Conservation (phyloP, 2,888 invertebrate genomes). For the Noctua fimbriata region DNA sequence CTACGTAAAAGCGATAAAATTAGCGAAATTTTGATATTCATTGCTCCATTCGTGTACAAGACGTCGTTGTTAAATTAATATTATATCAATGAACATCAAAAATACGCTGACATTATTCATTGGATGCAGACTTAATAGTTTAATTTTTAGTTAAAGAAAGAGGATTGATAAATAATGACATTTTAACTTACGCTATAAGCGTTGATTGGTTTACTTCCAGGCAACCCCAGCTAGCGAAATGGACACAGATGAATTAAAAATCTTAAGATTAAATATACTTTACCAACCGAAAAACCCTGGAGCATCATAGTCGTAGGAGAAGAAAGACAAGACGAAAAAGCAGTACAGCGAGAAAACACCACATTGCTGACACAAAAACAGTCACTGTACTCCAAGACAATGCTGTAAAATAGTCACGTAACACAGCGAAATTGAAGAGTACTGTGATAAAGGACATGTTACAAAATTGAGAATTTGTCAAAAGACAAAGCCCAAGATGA, state of each 20-base stretch:
- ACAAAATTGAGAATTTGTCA: background rate
- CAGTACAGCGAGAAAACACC: background rate
- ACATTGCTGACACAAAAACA: background rate
- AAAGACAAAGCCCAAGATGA: no score
- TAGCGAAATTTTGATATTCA: slow-evolving; percentile 17
- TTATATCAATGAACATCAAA: slow-evolving; percentile 41
- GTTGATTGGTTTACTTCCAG: background rate
- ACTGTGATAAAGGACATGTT: background rate
- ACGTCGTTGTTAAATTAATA: slow-evolving; percentile 17
- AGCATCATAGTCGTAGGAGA: background rate
- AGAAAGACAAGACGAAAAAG: background rate
- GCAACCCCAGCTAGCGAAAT: slow-evolving; percentile 26
- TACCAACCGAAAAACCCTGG: background rate
- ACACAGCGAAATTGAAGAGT: background rate
- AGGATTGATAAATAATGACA: no score
- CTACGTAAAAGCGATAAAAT: background rate
- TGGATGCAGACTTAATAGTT: background rate
- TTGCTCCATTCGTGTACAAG: slow-evolving; percentile 61
- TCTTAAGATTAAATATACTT: background rate
- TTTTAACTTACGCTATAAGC: slow-evolving; percentile 17
- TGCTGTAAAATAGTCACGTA: background rate
- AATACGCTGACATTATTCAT: background rate
- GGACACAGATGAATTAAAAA: slow-evolving; percentile 14
- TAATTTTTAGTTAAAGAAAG: background rate
- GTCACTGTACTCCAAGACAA: background rate